A percentile compares a stretch with the other conserved stretches of the same genome.
Evolutionary conservation across 2,113 vertebrate species (phyloP).

Genomic region (Chloropsis hardwickii): DNA sequence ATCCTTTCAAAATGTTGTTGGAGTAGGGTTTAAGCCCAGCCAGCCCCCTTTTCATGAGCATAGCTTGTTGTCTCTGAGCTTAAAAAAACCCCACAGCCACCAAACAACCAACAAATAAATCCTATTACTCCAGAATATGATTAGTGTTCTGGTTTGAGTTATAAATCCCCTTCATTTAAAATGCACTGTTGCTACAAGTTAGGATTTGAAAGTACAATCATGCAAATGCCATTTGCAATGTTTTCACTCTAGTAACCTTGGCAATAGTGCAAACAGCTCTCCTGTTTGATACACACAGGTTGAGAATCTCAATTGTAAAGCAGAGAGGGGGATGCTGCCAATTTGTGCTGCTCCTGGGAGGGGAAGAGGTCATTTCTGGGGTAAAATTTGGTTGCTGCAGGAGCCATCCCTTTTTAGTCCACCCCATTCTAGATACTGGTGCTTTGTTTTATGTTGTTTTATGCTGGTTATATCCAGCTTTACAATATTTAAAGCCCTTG

Average conservation of each 20-base stretch:
- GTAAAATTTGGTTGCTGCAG: not conserved
- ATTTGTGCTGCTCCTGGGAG: not conserved
- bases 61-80: conserved; percentile 23
- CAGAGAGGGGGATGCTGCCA: not conserved
- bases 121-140: conserved; percentile 64
- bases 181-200: conserved; percentile 69
- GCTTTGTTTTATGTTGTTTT: conserved; percentile 30
- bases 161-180: conserved; percentile 69
- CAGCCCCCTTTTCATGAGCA: conserved; percentile 1
- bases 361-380: not conserved
- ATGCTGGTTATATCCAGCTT: not conserved
- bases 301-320: conserved; percentile 30
- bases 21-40: conserved; percentile 15
- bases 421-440: not conserved
- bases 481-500: conserved; percentile 47
- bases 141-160: conserved; percentile 64
- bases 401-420: not conserved
- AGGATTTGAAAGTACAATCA: conserved; percentile 68
- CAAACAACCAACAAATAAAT: conserved; percentile 60
- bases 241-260: conserved; percentile 69
- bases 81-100: conserved; percentile 14
- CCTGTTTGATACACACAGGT: conserved; percentile 52
- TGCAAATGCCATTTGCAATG: conserved; percentile 65
- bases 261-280: conserved; percentile 65
- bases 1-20: conserved; percentile 37